A percentile compares a stretch with the other conserved stretches of the same genome.
phyloP scores from a whole-genome alignment of 2,797 vertebrate species.

The Lemur catta region DNA sequence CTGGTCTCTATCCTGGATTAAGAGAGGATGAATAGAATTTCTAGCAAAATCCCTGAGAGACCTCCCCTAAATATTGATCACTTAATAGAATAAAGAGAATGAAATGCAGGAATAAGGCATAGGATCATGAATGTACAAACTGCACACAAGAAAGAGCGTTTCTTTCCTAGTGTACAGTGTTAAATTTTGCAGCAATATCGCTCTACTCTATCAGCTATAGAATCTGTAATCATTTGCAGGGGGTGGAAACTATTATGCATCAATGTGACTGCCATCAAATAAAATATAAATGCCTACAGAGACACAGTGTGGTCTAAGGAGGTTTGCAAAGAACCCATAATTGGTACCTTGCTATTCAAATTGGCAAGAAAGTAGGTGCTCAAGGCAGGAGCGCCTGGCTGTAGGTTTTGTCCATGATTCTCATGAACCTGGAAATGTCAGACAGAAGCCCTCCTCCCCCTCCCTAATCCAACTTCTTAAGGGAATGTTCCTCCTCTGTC shows the following conservation, averaged over 20 bases:
- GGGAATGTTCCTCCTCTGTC: background rate
- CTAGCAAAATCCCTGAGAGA: background rate
- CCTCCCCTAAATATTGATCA: background rate
- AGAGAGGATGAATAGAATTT: background rate
- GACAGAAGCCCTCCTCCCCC: background rate
- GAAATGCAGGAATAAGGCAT: background rate
- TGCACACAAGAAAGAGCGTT: background rate
- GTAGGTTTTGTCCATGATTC: background rate
- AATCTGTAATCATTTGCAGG: background rate
- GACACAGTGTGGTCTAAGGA: background rate
- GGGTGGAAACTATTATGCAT: conserved; percentile 21
- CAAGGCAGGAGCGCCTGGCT: background rate
- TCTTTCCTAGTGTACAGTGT: background rate
- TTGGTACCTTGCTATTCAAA: background rate
- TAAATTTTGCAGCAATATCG: conserved; percentile 11
- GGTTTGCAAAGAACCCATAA: background rate
- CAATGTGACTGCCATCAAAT: conserved; percentile 44
- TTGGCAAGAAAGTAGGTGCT: background rate
- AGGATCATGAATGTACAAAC: background rate
- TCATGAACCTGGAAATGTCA: background rate
- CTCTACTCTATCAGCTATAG: background rate
- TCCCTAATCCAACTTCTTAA: background rate
- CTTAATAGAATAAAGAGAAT: background rate
- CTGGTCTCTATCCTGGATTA: background rate
- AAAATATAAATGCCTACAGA: conserved; percentile 12